phyloP scores from a whole-genome alignment of 2,797 vertebrate species.

The Catamblyrhynchus diadema region DNA sequence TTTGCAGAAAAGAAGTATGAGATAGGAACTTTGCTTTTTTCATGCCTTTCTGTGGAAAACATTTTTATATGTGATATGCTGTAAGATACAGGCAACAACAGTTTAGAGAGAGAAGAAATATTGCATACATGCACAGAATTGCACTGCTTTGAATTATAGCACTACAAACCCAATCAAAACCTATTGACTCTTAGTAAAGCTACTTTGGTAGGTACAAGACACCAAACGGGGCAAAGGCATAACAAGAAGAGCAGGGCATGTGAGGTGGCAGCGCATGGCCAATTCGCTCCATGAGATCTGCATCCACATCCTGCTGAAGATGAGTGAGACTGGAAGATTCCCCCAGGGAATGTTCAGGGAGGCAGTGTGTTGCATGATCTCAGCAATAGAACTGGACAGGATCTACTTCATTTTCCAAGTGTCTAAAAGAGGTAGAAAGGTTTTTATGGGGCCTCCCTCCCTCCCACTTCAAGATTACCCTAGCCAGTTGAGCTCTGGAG shows the following conservation, averaged over 20 bases:
- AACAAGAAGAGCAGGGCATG: neutral
- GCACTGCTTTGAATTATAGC: neutral
- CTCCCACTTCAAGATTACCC: neutral
- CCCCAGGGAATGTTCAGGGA: fast-evolving
- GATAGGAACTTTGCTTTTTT: neutral
- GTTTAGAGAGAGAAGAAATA: neutral
- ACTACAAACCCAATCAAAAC: neutral
- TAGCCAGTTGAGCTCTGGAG: neutral
- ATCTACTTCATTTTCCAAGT: neutral
- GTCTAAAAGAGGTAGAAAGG: neutral
- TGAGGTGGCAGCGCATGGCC: neutral
- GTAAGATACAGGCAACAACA: neutral
- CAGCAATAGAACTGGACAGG: neutral
- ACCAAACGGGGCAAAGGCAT: neutral
- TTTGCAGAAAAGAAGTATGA: neutral
- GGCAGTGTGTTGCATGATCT: fast-evolving
- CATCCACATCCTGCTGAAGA: fast-evolving
- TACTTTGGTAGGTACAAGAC: neutral
- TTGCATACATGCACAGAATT: neutral
- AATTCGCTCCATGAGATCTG: fast-evolving
- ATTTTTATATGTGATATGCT: neutral
- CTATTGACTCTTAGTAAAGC: neutral
- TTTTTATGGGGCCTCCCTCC: neutral
- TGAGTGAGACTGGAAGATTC: neutral
- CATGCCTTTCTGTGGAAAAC: neutral